Conservation (phyloP, 2,888 invertebrate genomes). For the Lobophora halterata region DNA sequence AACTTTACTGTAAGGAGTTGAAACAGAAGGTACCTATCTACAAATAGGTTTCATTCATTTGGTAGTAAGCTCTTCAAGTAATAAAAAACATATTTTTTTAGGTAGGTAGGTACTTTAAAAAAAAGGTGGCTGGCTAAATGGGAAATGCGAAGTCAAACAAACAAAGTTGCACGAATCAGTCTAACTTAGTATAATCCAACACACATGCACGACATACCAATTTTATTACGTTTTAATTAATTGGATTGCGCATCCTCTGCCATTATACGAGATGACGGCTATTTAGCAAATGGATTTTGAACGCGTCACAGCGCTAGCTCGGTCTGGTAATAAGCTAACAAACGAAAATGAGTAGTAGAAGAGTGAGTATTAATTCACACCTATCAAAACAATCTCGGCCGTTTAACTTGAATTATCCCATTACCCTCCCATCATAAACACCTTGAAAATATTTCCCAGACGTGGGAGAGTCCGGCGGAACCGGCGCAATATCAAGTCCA, state of each 20-base stretch:
- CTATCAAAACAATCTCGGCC: constrained; percentile 30
- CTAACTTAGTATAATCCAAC: constrained; percentile 47
- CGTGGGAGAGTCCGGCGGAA: constrained; percentile 59
- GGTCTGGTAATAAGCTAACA: constrained; percentile 43
- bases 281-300: constrained; percentile 68
- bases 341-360: constrained; percentile 43
- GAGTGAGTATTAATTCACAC: constrained; percentile 17
- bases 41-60: too few species aligned
- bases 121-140: constrained; percentile 27
- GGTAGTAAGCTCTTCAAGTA: too few species aligned
- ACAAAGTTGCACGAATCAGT: too few species aligned
- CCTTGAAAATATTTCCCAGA: constrained; percentile 59
- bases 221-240: constrained; percentile 66
- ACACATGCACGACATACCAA: constrained; percentile 57
- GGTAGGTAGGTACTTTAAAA: too few species aligned
- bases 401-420: constrained; percentile 35
- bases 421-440: constrained; percentile 54
- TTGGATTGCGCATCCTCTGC: constrained; percentile 65
- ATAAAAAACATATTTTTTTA: too few species aligned
- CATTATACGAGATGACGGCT: constrained; percentile 66
- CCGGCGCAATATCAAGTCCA: constrained; percentile 61
- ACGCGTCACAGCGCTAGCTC: constrained; percentile 57
- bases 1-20: too few species aligned
- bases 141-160: too few species aligned
- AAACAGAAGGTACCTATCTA: too few species aligned